Conservation (phyloP, 2,113 vertebrate genomes). For the Macroglossus sobrinus region DNA sequence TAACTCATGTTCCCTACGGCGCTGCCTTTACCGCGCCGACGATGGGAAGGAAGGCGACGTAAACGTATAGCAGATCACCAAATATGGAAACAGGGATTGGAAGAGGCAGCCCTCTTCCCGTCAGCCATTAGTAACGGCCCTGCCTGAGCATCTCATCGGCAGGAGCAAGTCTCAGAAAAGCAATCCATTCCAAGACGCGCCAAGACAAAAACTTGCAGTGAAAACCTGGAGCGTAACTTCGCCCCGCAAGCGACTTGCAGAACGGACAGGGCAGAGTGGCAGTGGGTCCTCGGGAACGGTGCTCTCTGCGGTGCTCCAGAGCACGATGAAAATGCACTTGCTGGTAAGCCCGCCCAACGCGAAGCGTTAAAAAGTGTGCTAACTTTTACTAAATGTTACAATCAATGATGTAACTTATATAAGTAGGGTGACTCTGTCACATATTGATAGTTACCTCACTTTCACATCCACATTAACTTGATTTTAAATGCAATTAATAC, state of each 20-base stretch:
- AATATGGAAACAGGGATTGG: constrained; percentile 67
- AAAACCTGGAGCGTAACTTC: constrained; percentile 58
- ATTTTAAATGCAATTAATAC: constrained; percentile 99
- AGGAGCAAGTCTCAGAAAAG: constrained; percentile 73
- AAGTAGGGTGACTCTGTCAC: constrained; percentile 91
- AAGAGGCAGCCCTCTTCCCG: constrained; percentile 75
- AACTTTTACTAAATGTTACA: constrained; percentile 90
- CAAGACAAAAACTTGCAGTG: constrained; percentile 39
- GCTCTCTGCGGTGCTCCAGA: constrained; percentile 18
- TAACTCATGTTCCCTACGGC: constrained; percentile 47
- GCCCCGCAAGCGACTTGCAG: constrained; percentile 50
- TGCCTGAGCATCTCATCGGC: constrained; percentile 64
- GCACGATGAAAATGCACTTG: constrained; percentile 77
- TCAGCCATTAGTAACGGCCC: constrained; percentile 75
- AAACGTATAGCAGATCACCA: constrained; percentile 69
- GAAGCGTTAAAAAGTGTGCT: constrained; percentile 82
- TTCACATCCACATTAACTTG: constrained; percentile 98
- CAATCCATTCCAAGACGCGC: constrained; percentile 65
- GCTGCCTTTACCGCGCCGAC: constrained; percentile 32
- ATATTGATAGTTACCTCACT: constrained; percentile 98
- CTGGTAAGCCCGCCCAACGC: constrained; percentile 71
- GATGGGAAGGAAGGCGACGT: constrained; percentile 56
- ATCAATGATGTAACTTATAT: constrained; percentile 89
- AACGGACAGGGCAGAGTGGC: constrained; percentile 20
- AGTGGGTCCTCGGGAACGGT: neutral